phyloP scores from a whole-genome alignment of 2,113 vertebrate genomes.

The Meriones unguiculatus region DNA sequence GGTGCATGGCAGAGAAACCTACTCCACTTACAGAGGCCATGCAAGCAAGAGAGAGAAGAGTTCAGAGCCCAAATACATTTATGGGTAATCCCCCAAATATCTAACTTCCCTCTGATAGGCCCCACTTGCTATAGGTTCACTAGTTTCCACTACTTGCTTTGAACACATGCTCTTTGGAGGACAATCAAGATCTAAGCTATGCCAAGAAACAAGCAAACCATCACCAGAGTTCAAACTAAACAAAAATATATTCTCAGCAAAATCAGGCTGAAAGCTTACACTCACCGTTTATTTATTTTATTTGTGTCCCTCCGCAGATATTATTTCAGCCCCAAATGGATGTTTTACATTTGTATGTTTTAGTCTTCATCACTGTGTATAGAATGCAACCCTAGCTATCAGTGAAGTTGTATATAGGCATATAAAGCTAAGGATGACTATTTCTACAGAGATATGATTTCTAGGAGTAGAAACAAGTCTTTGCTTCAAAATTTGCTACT shows the following conservation, averaged over 20 bases:
- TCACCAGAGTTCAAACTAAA: background rate
- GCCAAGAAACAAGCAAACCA: background rate
- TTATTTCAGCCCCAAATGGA: background rate
- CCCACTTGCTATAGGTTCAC: background rate
- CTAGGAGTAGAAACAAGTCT: no score
- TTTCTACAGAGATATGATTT: background rate
- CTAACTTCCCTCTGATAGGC: background rate
- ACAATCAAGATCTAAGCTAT: background rate
- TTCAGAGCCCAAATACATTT: no score
- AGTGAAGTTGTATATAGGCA: background rate
- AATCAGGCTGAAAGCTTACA: background rate
- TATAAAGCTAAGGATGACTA: background rate
- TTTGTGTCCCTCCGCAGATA: background rate
- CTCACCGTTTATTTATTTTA: background rate
- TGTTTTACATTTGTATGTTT: background rate
- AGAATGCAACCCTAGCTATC: background rate
- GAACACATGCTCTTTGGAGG: background rate
- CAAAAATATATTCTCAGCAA: background rate
- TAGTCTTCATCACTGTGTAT: background rate
- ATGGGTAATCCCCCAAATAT: no score
- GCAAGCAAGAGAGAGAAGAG: background rate
- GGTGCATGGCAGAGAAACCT: no score
- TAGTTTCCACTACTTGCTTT: no score
- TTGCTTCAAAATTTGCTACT: background rate
- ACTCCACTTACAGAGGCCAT: background rate